Evolutionary conservation across 2,888 invertebrate species (phyloP), one percentile per base, ranked within the genome.

Genomic region (Hoplodrina blanda): DNA sequence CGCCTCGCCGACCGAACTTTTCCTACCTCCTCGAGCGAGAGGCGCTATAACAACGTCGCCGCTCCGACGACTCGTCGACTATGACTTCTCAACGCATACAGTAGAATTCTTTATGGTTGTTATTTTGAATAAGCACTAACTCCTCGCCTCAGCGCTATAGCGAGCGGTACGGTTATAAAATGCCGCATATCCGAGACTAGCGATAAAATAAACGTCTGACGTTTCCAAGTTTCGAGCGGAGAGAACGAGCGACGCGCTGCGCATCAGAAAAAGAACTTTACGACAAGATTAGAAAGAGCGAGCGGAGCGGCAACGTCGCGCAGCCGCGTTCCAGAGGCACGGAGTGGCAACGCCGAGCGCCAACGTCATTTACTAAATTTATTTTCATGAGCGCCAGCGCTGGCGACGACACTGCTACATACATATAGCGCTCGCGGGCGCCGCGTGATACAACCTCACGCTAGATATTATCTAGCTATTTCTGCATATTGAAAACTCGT

Each of bases 191-290:
- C 91, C 92, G 90, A 92, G 92, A 90, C 91, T 90, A 89, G 93
- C 91, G 92, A 95, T 95, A 94, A 95, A 95, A 95, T 95, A 93
- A 94, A 95, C 92, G 94, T 93, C 94, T 91, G 93, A 93, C 93
- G 92, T 93, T 94, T 93, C 91, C 95, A 93, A 95, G 95, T 95
- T 95, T 94, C 93, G 86, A 94, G 90, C 94, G 91, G 91, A 92
- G 94, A 94, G 94, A 93, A 94, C 92, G 92, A 92, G 92, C 94
- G 93, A 93, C 94, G 92, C 94, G 94, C 89, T 91, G 94, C 93
- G 95, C 95, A 94, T 95, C 95, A 96, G 95, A 96, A 96, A 95
- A 96, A 96, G 96, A 96, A 95, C 95, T 96, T 95, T 95, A 96
- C 95, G 95, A 95, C 96, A 91, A 95, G 96, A 96, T 96, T 96